These are phyloP conservation scores for Melolontha melolontha DNA, from an alignment of 2,888 invertebrate species.

Conservation along the genomic window DNA sequence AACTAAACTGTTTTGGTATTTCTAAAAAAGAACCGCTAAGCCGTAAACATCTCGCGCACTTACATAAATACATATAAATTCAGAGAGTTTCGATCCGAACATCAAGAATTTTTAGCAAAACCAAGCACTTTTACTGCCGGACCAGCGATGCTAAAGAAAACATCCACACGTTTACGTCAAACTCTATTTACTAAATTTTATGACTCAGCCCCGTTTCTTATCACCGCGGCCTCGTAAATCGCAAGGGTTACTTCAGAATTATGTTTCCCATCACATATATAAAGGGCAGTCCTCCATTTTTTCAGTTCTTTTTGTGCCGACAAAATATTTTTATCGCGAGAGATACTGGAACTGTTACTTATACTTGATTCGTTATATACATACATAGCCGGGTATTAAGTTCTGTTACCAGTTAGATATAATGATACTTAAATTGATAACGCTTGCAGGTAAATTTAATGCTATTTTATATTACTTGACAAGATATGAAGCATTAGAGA, in stretches of 20 bases:
- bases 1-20: no score
- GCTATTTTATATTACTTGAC: no score
- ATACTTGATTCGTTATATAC: no score
- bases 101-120: conserved; percentile 23
- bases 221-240: conserved; percentile 28
- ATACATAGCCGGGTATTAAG: no score
- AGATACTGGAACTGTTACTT: not conserved
- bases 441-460: no score
- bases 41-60: no score
- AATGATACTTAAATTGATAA: no score
- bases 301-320: not conserved
- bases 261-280: conserved; percentile 3
- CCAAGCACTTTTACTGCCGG: conserved; percentile 1
- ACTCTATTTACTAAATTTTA: conserved; percentile 15
- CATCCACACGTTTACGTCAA: conserved; percentile 13
- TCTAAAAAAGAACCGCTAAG: no score
- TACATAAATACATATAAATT: conserved; percentile 30
- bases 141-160: not conserved
- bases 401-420: no score
- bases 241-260: conserved; percentile 13
- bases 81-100: conserved; percentile 7
- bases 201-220: conserved; percentile 18
- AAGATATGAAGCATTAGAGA: no score
- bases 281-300: not conserved
- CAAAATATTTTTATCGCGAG: not conserved